phyloP scores from a whole-genome alignment of 2,888 invertebrate species.

The Cylloceria caligata region DNA sequence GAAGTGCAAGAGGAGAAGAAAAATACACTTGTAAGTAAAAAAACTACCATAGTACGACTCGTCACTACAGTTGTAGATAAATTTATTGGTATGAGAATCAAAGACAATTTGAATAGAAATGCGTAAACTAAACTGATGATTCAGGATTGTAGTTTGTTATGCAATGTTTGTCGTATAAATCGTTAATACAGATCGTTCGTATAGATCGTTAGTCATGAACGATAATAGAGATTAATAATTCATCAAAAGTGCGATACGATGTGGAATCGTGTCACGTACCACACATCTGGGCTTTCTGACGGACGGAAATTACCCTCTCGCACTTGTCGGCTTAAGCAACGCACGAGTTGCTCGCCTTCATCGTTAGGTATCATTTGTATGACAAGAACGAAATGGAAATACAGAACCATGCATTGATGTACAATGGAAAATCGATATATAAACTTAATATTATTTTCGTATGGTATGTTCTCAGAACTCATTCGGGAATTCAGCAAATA shows the following conservation, averaged over 20 bases:
- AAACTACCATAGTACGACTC: not conserved
- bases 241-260: slow-evolving; percentile 38
- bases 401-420: not conserved
- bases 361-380: not conserved
- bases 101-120: not conserved
- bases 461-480: too few species aligned
- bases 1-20: not conserved
- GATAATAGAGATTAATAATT: slow-evolving; percentile 56
- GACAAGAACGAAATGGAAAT: not conserved
- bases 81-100: slow-evolving; percentile 10
- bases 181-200: too few species aligned
- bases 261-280: not conserved
- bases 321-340: slow-evolving; percentile 24
- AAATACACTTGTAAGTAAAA: slow-evolving; percentile 1
- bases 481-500: too few species aligned
- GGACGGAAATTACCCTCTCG: slow-evolving; percentile 40
- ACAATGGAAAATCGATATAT: not conserved
- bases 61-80: not conserved
- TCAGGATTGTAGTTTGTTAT: slow-evolving; percentile 24
- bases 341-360: not conserved
- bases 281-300: slow-evolving; percentile 16
- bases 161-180: slow-evolving; percentile 35
- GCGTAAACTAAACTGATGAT: slow-evolving; percentile 1
- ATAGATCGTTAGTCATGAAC: too few species aligned
- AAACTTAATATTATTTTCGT: too few species aligned